These are phyloP conservation scores for Psephotus haematonotus DNA, from an alignment of 2,113 vertebrate genomes.

Conservation along the genomic window DNA sequence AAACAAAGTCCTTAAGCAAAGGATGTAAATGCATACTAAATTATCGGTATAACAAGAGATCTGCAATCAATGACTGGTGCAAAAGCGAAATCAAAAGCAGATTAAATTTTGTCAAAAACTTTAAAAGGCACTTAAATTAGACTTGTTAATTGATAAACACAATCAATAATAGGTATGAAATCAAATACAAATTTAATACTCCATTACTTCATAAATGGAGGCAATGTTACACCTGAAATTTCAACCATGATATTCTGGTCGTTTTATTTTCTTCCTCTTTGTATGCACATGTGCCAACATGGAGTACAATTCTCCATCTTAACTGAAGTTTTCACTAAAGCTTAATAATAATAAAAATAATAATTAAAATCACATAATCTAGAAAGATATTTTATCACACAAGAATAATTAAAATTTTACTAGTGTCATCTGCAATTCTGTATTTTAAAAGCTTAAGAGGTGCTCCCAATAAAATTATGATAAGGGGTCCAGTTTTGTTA, in stretches of 20 bases:
- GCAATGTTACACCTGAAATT: not conserved
- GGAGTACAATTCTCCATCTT: not conserved
- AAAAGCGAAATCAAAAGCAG: constrained; percentile 2
- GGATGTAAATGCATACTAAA: not conserved
- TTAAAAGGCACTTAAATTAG: not conserved
- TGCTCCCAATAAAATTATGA: not conserved
- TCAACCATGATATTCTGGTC: not conserved
- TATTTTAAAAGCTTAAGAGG: not conserved
- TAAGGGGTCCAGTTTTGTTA: not conserved
- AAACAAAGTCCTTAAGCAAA: not conserved
- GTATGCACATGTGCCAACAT: not conserved
- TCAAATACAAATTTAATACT: not conserved
- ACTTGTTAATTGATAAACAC: constrained; percentile 1
- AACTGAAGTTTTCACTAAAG: not conserved
- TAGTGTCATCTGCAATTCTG: not conserved
- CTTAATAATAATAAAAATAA: not conserved
- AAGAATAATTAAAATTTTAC: not conserved
- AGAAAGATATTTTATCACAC: fast-evolving
- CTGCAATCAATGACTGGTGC: not conserved
- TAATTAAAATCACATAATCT: not conserved
- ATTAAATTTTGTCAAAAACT: not conserved
- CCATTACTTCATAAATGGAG: not conserved
- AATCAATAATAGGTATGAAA: constrained; percentile 20
- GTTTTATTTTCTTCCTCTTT: not conserved
- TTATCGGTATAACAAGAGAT: not conserved